Evolutionary conservation across 2,113 vertebrate species (phyloP), one percentile per base, ranked within the genome.

Genomic region (Mugil cephalus): DNA sequence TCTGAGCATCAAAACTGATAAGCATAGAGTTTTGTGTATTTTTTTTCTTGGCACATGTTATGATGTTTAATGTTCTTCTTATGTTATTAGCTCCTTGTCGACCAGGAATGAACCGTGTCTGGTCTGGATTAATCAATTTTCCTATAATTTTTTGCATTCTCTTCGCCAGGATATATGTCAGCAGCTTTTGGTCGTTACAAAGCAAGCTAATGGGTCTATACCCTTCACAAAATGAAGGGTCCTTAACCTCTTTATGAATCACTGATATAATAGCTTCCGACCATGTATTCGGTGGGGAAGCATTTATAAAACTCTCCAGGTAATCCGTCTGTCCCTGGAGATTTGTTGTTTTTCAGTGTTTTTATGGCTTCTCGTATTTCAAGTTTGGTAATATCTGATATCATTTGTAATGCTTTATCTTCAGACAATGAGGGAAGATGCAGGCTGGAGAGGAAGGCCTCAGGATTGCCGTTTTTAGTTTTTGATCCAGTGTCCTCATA

Each of bases 101-200:
- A 1, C 34, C 17, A 2, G 59, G 15, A 21, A 56, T 56, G 12
- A 64, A 74, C 0, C 15, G 42, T 8, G 9, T 64, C 1, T 74
- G 70, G n/a, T 70, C 67, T 9, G 35, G 9, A 6, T 40, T 70
- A 6, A 74, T 64, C 10, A 18, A 50, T 40, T 30, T 39, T 0
- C 9, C 17, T 48, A 69, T 17, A 21, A 1, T 3, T 35, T 4
- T 36, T 19, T 47, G 6, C 9, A 48, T 2, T 40, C 15, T 55
- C 17, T n/a, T 1, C 30, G 56, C 38, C 17, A 34, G 1, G 6
- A 48, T 73, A 6, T 7, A 10, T 10, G 48, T 55, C 8, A 35
- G 30, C 4, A 65, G 34, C 9, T 75, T 60, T 0, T 24, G 8
- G 7, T 74, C 36, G 6, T 58, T 17, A 1, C 40, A 55, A 0